phyloP scores from a whole-genome alignment of 2,797 vertebrate genomes.

The Coregonus suidteri region DNA sequence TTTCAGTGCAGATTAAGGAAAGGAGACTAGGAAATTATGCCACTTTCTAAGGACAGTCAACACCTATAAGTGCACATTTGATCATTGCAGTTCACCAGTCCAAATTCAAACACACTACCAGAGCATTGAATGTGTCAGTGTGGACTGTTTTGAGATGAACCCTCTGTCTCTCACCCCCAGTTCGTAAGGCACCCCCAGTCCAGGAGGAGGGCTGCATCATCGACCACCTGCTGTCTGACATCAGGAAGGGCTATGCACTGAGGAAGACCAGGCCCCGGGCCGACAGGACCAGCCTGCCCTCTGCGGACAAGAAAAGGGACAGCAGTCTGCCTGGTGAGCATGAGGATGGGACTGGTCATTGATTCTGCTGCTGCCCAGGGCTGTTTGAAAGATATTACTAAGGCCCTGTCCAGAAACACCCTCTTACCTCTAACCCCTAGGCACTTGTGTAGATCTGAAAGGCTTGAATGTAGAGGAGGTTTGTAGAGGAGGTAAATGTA shows the following conservation, averaged over 20 bases:
- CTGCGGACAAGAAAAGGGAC: conserved; percentile 41
- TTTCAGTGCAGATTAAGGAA: not conserved
- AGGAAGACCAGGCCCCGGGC: conserved; percentile 76
- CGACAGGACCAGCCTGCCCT: conserved; percentile 36
- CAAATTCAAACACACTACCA: not conserved
- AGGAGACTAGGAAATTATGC: not conserved
- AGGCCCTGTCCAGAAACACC: no score
- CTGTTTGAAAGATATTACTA: not conserved
- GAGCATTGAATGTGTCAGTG: not conserved
- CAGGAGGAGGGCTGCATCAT: conserved; percentile 84
- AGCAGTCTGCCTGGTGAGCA: conserved; percentile 69
- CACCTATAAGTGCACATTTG: not conserved
- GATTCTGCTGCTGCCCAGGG: not conserved
- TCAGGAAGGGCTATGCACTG: conserved; percentile 83
- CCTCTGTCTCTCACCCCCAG: conserved; percentile 53
- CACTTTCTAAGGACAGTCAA: not conserved
- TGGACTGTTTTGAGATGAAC: not conserved
- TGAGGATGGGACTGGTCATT: not conserved
- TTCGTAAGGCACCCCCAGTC: conserved; percentile 67
- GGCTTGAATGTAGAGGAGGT: not conserved
- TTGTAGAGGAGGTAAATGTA: no score
- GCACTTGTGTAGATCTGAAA: not conserved
- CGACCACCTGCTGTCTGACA: conserved; percentile 86
- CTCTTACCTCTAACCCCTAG: not conserved
- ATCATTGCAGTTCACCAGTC: not conserved